Evolutionary conservation across 2,888 invertebrate species (phyloP).

Genomic region (Apodemia hepburni): DNA sequence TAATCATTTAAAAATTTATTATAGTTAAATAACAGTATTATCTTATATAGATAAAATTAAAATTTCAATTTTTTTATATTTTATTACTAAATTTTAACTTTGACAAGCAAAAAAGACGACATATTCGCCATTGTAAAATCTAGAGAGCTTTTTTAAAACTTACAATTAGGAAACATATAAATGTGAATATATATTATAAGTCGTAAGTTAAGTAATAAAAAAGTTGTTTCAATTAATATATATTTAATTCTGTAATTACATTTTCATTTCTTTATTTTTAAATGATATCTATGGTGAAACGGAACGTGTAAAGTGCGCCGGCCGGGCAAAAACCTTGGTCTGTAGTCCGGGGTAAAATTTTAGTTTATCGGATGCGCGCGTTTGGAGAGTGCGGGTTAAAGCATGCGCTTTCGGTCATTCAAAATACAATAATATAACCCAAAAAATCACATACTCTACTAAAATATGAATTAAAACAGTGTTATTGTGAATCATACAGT

Average conservation of each 20-base stretch:
- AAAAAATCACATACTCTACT: slow-evolving; percentile 22
- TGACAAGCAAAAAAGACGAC: too few species aligned
- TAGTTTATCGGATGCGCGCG: slow-evolving; percentile 58
- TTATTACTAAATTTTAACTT: neutral
- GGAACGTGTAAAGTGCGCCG: slow-evolving; percentile 57
- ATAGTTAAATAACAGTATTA: neutral
- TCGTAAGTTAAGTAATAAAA: neutral
- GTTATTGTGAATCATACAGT: neutral
- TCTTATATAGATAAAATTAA: too few species aligned
- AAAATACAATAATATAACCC: slow-evolving; percentile 34
- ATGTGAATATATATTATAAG: neutral
- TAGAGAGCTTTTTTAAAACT: too few species aligned
- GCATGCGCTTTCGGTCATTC: slow-evolving; percentile 37
- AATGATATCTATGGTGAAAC: slow-evolving; percentile 40
- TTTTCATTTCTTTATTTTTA: neutral
- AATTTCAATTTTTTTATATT: neutral
- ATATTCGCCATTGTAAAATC: too few species aligned
- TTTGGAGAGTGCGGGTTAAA: slow-evolving; percentile 41
- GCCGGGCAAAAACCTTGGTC: slow-evolving; percentile 66
- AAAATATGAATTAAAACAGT: slow-evolving; percentile 11
- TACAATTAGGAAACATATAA: neutral
- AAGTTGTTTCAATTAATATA: neutral
- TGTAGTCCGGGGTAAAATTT: slow-evolving; percentile 48
- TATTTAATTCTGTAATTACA: neutral
- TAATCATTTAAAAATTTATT: neutral